Evolutionary conservation across 2,888 invertebrate species (phyloP), one percentile per base, ranked within the genome.

Genomic region (Nemoura dubitans): DNA sequence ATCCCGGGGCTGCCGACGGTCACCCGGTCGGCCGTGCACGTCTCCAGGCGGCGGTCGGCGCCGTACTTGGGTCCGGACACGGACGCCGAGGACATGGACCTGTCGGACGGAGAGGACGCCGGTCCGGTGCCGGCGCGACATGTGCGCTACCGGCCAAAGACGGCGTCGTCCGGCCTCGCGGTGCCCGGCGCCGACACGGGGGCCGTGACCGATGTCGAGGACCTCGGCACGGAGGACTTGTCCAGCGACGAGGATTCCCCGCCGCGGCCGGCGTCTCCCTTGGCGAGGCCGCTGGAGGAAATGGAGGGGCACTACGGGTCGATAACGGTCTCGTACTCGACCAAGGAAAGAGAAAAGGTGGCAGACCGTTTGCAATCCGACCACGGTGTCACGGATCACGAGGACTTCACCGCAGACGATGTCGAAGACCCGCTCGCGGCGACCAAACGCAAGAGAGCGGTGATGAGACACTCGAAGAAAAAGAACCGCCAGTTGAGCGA

Each of bases 171-270:
- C 25, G 85, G 77, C 0, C 59, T 85, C 21, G 76, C 83, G 10
- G 86, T 43, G 0, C 82, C 82, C 3, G 59, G 26, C 30, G 42
- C 76, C 0, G 59, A 25, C 0, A 1, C n/a, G 21, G 86, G 82
- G 27, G 86, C 86, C n/a, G 26, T 86, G 25, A 86, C 86, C 3
- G 91, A 91, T 88, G 88, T 89, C 42, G 91, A 91, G 88, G 90
- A 91, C 83, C 86, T 91, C 1, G 89, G 90, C 36, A 90, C 89
- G 76, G 89, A 89, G 81, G 90, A 90, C n/a, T n/a, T n/a, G 25
- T 78, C 21, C 43, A 29, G 36, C 25, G 86, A 85, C 10, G 85
- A 42, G 25, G 87, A 87, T n/a, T 76, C 36, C 25, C 27, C 27
- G 10, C 28, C 26, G n/a, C 26, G 84, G 10, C 29, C 84, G 16